Conservation (phyloP, 2,888 invertebrate species). For the Germaria angustata region DNA sequence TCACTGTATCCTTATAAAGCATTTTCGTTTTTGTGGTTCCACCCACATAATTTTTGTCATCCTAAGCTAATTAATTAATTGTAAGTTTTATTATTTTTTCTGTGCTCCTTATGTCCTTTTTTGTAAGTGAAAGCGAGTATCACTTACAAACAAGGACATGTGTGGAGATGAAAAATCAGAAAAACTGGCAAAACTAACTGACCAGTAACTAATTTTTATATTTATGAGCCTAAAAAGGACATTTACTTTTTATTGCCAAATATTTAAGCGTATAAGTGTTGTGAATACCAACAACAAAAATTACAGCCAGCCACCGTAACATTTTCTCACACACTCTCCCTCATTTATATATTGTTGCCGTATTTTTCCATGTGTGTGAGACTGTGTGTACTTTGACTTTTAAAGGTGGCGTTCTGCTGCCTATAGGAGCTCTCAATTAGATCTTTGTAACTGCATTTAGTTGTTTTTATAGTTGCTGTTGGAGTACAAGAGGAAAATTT, state of each 20-base stretch:
- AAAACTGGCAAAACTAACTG: conserved; percentile 70
- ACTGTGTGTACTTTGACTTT: not conserved
- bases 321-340: conserved; percentile 20
- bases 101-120: not conserved
- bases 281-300: conserved; percentile 17
- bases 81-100: conserved; percentile 68
- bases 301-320: conserved; percentile 32
- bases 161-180: conserved; percentile 38
- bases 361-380: not conserved
- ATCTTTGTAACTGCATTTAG: conserved; percentile 5
- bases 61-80: conserved; percentile 78
- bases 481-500: conserved; percentile 30
- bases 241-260: conserved; percentile 54
- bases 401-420: not conserved
- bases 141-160: too few species aligned
- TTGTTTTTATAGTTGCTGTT: not conserved
- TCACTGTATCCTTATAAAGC: conserved; percentile 33
- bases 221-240: conserved; percentile 71
- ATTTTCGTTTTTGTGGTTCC: conserved; percentile 19
- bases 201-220: conserved; percentile 78
- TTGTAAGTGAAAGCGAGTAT: too few species aligned
- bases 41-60: conserved; percentile 78
- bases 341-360: not conserved
- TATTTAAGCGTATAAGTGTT: conserved; percentile 15
- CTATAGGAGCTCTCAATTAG: conserved; percentile 52